phyloP scores from a whole-genome alignment of 2,888 invertebrate species.

The Cosmia trapezina region DNA sequence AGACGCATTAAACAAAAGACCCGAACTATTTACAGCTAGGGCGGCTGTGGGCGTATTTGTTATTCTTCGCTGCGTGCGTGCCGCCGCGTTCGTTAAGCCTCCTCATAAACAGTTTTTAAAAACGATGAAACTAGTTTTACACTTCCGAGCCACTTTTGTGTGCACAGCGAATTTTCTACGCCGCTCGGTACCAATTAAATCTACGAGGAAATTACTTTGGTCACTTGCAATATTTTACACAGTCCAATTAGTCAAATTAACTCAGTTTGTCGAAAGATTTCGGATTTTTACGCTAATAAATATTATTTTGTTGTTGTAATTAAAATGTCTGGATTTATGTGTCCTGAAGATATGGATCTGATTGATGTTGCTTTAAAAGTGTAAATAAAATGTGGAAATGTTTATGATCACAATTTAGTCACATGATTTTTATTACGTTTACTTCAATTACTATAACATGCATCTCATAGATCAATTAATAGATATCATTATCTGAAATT shows the following conservation, averaged over 20 bases:
- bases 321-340: slow-evolving; percentile 46
- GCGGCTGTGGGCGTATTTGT: slow-evolving; percentile 66
- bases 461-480: background rate
- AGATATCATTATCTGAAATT: background rate
- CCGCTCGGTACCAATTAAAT: slow-evolving; percentile 57
- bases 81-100: slow-evolving; percentile 72
- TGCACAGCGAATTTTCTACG: slow-evolving; percentile 53
- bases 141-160: slow-evolving; percentile 58
- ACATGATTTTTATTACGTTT: background rate
- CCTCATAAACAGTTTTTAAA: slow-evolving; percentile 71
- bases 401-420: slow-evolving; percentile 15
- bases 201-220: slow-evolving; percentile 58
- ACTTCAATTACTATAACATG: background rate
- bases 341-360: slow-evolving; percentile 29
- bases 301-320: slow-evolving; percentile 35
- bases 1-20: slow-evolving; percentile 51
- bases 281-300: slow-evolving; percentile 53
- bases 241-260: slow-evolving; percentile 64
- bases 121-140: slow-evolving; percentile 68
- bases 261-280: slow-evolving; percentile 47
- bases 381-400: background rate
- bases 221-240: slow-evolving; percentile 63
- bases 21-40: slow-evolving; percentile 62
- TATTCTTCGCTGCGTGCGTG: slow-evolving; percentile 74
- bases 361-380: slow-evolving; percentile 8